Percentiles rank a stretch among this genome's conserved stretches.
phyloP scores from a whole-genome alignment of 2,113 vertebrate species.

The Isichthys henryi region DNA sequence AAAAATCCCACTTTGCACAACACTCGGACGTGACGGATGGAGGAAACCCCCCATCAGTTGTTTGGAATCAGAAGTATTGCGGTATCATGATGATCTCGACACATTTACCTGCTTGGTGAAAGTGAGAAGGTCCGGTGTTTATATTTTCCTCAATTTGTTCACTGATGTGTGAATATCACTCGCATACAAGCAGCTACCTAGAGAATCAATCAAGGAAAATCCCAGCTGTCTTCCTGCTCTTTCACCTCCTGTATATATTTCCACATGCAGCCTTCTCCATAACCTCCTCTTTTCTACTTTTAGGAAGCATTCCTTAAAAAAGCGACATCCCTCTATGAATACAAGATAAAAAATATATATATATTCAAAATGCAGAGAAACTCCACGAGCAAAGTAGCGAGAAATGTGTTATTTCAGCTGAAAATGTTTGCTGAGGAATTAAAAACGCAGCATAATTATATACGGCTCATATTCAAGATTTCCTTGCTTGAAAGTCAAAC shows the following conservation, averaged over 20 bases:
- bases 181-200: neutral
- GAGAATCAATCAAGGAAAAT: neutral
- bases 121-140: neutral
- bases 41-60: neutral
- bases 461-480: conserved; percentile 42
- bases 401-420: conserved; percentile 63
- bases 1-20: neutral
- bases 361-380: conserved; percentile 32
- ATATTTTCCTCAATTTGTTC: neutral
- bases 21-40: neutral
- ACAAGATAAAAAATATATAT: conserved; percentile 20
- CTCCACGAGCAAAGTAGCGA: conserved; percentile 32
- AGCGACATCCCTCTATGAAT: conserved; percentile 26
- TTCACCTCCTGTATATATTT: neutral
- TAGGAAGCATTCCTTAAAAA: neutral
- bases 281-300: conserved; percentile 12
- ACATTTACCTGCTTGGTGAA: neutral
- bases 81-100: neutral
- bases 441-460: conserved; percentile 51
- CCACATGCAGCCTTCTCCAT: neutral
- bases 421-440: conserved; percentile 58
- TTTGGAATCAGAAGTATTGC: neutral
- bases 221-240: neutral
- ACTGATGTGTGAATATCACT: neutral
- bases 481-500: conserved; percentile 57